Base-by-base conservation (phyloP, 2,797 vertebrate genomes). In the Acanthiza pusilla region DNA sequence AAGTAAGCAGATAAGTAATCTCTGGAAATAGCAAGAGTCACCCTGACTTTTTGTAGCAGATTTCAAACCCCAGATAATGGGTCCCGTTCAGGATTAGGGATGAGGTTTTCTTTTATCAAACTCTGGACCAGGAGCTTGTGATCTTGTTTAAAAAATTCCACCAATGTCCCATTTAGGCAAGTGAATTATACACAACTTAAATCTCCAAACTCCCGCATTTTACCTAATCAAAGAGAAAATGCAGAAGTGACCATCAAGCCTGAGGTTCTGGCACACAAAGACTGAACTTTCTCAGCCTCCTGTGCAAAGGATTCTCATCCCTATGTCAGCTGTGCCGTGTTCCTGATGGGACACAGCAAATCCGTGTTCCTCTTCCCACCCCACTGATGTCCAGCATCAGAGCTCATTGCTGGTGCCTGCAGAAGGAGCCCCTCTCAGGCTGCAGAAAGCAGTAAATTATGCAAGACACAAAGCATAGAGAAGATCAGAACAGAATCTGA, bases 261-360 rank as follows among this genome's bases (percentile, higher is more conserved):
- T 65, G 53, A 45, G 42, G 26, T 26, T 77, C 53, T 79, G 42
- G 15, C 29, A 36, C 21, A 25, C 54, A 29, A 22, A 32, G 7
- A 16, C 21, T 30, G 74, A 51, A 34, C 5, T 8, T 30, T 36
- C 42, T 13, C 57, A 47, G 13, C 4, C 57, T 74, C 45, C 51
- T 43, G 25, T 23, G n/a, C 48, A 9, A 45, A 84, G 3, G 6
- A 51, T 16, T 57, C 18, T 10, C 50, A 40, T 3, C 3, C 2
- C 47, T 6, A 32, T 32, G 34, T 11, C 21, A 47, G 32, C 0
- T 11, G 38, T 18, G n/a, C 13, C 0, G 0, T 17, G 51, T 3
- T 89, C 63, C 74, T 66, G 63, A 17, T 0, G 11, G 78, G 72
- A 80, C 58, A 58, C 16, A 47, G 66, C 83, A 74, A 43, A 30